phyloP scores from a whole-genome alignment of 1,140 invertebrate genomes.

The Halotydeus destructor region DNA sequence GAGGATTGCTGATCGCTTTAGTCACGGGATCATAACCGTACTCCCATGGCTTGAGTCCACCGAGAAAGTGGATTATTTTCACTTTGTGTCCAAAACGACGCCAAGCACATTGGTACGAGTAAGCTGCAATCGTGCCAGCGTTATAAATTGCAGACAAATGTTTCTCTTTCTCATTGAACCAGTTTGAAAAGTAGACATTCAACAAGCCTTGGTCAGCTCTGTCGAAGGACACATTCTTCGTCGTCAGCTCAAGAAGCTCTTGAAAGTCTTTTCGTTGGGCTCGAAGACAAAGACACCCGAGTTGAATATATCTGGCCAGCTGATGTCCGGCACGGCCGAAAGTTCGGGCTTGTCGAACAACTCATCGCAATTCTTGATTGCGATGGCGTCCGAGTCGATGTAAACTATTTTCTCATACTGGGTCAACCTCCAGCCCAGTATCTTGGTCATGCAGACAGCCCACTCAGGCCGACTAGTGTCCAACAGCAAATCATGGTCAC shows the following conservation, averaged over 20 bases:
- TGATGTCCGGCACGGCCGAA: slow-evolving; percentile 79
- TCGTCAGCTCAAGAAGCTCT: slow-evolving; percentile 49
- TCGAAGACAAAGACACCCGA: slow-evolving; percentile 70
- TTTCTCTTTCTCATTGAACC: slow-evolving; percentile 73
- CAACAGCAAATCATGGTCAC: slow-evolving; percentile 62
- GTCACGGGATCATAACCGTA: slow-evolving; percentile 55
- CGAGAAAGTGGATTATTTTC: slow-evolving; percentile 96
- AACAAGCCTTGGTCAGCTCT: slow-evolving; percentile 85
- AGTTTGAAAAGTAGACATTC: slow-evolving; percentile 78
- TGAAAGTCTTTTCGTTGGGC: slow-evolving; percentile 62
- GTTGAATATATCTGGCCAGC: slow-evolving; percentile 80
- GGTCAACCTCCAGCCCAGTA: slow-evolving; percentile 71
- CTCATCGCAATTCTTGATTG: slow-evolving; percentile 76
- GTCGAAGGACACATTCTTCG: slow-evolving; percentile 70
- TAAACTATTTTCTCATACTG: slow-evolving; percentile 87
- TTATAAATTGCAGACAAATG: slow-evolving; percentile 96
- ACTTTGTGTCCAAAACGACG: slow-evolving; percentile 70
- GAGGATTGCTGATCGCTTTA: no score
- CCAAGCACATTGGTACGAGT: slow-evolving; percentile 90
- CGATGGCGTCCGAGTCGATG: slow-evolving; percentile 80
- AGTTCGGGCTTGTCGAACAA: slow-evolving; percentile 78
- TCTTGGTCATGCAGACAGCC: slow-evolving; percentile 84
- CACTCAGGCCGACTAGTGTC: slow-evolving; percentile 69
- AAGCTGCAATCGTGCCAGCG: slow-evolving; percentile 78
- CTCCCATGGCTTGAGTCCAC: slow-evolving; percentile 82